Evolutionary conservation across 2,888 invertebrate species (phyloP).

Genomic region (Philopedon plagiatum): DNA sequence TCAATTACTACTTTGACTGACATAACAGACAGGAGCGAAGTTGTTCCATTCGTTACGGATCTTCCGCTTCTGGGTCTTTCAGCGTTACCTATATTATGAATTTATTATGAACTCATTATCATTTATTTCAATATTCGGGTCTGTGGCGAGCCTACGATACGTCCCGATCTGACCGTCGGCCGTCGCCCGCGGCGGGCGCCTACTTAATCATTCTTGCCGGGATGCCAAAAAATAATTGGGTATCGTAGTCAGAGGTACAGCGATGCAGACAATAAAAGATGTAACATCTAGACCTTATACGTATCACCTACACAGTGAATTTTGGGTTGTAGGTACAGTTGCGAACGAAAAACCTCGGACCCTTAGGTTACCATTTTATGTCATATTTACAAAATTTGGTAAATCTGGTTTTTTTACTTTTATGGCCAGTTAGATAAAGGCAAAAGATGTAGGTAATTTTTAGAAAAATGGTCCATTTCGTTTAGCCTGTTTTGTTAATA

Average conservation of each 20-base stretch:
- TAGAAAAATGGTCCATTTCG: too few relatives aligned
- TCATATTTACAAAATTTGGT: too few relatives aligned
- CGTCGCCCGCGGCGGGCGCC: slow-evolving; percentile 37
- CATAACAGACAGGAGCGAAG: slow-evolving; percentile 33
- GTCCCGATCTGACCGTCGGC: slow-evolving; percentile 32
- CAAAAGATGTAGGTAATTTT: too few relatives aligned
- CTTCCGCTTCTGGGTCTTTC: slow-evolving; percentile 49
- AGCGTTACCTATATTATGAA: slow-evolving; percentile 56
- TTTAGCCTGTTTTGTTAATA: too few relatives aligned
- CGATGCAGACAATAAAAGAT: slow-evolving; percentile 1
- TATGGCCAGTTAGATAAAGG: too few relatives aligned
- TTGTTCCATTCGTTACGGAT: slow-evolving; percentile 36
- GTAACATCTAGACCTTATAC: too few relatives aligned
- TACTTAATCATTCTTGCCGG: slow-evolving; percentile 36
- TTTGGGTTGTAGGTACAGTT: too few relatives aligned
- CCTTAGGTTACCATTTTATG: too few relatives aligned
- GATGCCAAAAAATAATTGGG: slow-evolving; percentile 42
- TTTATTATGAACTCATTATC: slow-evolving; percentile 60
- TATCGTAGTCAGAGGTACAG: slow-evolving; percentile 24
- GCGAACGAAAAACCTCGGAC: too few relatives aligned
- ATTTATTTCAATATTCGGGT: slow-evolving; percentile 58
- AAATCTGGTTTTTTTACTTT: too few relatives aligned
- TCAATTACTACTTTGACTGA: slow-evolving; percentile 28
- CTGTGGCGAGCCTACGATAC: slow-evolving; percentile 21
- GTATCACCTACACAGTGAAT: too few relatives aligned